Evolutionary conservation across 2,797 vertebrate genomes (phyloP), one percentile per base, ranked within the genome.

Genomic region (Numenius phaeopus): DNA sequence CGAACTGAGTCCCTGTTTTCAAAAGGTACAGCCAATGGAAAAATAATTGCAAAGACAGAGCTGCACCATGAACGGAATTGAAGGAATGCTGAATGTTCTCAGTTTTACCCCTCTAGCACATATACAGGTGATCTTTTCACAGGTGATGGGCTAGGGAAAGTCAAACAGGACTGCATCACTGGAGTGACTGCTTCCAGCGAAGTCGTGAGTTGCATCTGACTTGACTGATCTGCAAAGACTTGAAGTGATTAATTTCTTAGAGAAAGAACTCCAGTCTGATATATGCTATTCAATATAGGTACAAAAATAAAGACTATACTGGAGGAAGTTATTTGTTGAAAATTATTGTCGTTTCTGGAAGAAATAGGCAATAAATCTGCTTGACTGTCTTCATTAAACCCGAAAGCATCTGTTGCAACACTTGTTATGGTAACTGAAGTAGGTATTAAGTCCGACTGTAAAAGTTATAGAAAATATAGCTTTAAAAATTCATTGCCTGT

Each of bases 401-500:
- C 47, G 30, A 83, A 95, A 96, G 77, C 95, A 91, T 86, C 85
- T 96, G 86, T 84, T 91, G 58, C 66, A 87, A 59, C 62, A 67
- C 62, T 95, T 96, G 72, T 77, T 89, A 89, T 50, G 57, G 49
- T 85, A 85, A 58, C 54, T 64, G 30, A 70, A 93, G 52, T n/a
- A 89, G 59, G 44, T 93, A 84, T 95, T 94, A 83, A 71, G 52
- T 79, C 77, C 64, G 70, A 94, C 70, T 90, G 85, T 96, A 86
- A 77, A 94, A 89, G 76, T 89, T 88, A 70, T 2, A 89, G 89
- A 86, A 94, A 96, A 54, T 14, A 29, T 29, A 80, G 50, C 66
- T 92, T 93, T 95, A 92, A 95, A 93, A 90, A 89, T 95, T 93
- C 55, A 88, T 86, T 89, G 83, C 59, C 89, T 83, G 24, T 90